These are phyloP conservation scores for Phaethon lepturus DNA, from an alignment of 2,113 vertebrate genomes.

Conservation along the genomic window DNA sequence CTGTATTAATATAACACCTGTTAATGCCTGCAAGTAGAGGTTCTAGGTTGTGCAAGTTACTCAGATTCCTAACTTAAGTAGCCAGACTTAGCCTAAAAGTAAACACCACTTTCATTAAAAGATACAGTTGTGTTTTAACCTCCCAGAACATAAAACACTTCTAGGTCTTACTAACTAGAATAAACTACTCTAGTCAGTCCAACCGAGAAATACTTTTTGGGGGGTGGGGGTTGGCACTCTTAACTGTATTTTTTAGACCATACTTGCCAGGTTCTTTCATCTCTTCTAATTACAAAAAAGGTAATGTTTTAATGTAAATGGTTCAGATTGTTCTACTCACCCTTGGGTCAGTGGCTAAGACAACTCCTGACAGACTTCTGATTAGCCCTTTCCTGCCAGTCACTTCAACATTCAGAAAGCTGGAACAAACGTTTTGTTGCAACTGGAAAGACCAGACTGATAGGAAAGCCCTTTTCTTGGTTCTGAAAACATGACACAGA, in stretches of 20 bases:
- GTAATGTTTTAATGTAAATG: not conserved
- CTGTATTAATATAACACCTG: not conserved
- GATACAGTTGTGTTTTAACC: not conserved
- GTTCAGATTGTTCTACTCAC: not conserved
- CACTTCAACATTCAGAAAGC: not conserved
- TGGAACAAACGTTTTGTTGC: not conserved
- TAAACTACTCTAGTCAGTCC: not conserved
- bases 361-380: not conserved
- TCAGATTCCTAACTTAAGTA: not conserved
- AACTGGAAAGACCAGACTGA: slow-evolving; percentile 41
- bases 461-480: not conserved
- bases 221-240: not conserved
- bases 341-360: not conserved
- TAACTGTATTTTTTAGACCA: not conserved
- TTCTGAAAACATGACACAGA: slow-evolving; percentile 21
- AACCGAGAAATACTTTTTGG: not conserved
- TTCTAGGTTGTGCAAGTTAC: not conserved
- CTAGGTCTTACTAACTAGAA: not conserved
- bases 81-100: not conserved
- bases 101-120: not conserved
- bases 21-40: slow-evolving; percentile 12
- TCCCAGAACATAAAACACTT: not conserved
- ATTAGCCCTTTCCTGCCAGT: not conserved
- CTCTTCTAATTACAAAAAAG: not conserved
- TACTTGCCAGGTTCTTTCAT: not conserved